These are phyloP conservation scores for Agonum fuliginosum DNA, from an alignment of 2,888 invertebrate genomes.

Conservation along the genomic window DNA sequence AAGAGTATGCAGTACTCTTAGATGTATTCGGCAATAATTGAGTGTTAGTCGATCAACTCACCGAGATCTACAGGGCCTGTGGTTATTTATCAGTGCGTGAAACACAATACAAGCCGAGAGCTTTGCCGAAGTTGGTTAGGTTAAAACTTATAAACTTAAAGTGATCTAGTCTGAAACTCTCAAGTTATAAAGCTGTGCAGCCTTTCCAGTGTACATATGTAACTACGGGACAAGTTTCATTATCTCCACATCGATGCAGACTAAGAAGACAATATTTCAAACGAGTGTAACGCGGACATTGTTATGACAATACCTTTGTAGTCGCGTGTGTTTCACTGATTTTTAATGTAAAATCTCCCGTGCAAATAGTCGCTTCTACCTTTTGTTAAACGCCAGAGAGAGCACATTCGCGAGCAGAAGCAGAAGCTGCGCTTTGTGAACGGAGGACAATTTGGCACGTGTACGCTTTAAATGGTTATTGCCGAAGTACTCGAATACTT, in stretches of 20 bases:
- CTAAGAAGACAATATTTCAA: not conserved
- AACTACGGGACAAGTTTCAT: slow-evolving; percentile 36
- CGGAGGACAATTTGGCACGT: slow-evolving; percentile 41
- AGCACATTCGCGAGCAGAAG: not conserved
- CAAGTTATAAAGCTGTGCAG: slow-evolving; percentile 40
- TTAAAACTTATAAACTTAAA: slow-evolving; percentile 46
- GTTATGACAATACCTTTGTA: slow-evolving; percentile 43
- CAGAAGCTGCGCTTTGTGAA: not conserved
- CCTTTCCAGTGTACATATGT: slow-evolving; percentile 25
- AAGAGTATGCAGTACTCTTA: no score
- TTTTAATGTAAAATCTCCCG: slow-evolving; percentile 52
- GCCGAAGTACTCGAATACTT: slow-evolving; percentile 41
- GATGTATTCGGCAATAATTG: no score
- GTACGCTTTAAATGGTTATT: slow-evolving; percentile 47
- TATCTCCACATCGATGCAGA: not conserved
- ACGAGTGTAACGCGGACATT: slow-evolving; percentile 12
- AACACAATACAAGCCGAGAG: slow-evolving; percentile 23
- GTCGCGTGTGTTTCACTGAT: slow-evolving; percentile 36
- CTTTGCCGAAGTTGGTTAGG: slow-evolving; percentile 22
- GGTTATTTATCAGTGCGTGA: slow-evolving; percentile 15
- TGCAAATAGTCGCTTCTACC: slow-evolving; percentile 39
- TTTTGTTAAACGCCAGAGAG: slow-evolving; percentile 7
- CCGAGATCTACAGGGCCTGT: not conserved
- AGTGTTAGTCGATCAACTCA: not conserved
- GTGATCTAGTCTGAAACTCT: slow-evolving; percentile 50